Conservation (phyloP, 2,888 invertebrate genomes). For the Acanthosepion lycidas region DNA sequence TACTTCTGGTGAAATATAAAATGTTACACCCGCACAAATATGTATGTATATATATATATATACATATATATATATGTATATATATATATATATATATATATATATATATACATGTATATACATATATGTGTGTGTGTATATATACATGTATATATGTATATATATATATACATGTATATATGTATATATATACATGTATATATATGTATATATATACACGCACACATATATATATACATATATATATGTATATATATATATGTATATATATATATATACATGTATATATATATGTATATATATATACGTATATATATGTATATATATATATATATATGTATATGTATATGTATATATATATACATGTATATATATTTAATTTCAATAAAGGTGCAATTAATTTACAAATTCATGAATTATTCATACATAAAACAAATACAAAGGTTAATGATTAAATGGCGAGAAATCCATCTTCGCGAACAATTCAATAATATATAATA, state of each 20-base stretch:
- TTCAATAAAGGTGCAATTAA: too few relatives aligned
- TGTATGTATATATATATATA: background rate
- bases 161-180: too few relatives aligned
- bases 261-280: background rate
- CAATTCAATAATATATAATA: too few relatives aligned
- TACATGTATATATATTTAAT: too few relatives aligned
- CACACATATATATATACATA: background rate
- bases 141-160: background rate
- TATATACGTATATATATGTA: background rate
- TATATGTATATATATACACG: background rate
- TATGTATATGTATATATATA: background rate
- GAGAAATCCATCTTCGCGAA: too few relatives aligned
- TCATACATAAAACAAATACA: too few relatives aligned
- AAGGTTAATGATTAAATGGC: too few relatives aligned
- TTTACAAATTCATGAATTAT: too few relatives aligned
- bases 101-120: too few relatives aligned
- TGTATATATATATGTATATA: background rate
- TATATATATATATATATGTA: background rate
- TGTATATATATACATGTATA: background rate
- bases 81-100: constrained; percentile 24
- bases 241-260: background rate
- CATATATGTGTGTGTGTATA: too few relatives aligned
- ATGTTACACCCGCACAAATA: background rate
- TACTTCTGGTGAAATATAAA: too few relatives aligned
- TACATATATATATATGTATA: background rate